Conservation (phyloP, 2,888 invertebrate species). For the Megaustenia siamemsis region DNA sequence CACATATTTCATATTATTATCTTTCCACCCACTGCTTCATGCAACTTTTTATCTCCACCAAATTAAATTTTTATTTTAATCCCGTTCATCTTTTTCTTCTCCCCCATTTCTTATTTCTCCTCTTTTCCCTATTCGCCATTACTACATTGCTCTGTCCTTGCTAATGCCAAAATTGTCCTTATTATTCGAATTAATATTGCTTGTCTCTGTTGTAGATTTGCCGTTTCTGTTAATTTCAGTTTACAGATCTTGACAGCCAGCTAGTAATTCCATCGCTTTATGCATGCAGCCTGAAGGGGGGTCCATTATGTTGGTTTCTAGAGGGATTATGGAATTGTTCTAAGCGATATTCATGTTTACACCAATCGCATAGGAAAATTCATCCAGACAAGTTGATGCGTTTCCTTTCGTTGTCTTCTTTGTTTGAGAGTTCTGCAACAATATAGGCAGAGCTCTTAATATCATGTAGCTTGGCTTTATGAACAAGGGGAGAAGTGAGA, state of each 20-base stretch:
- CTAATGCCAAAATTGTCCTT: neutral
- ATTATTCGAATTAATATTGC: slow-evolving; percentile 11
- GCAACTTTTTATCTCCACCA: too few species aligned
- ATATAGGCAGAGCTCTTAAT: neutral
- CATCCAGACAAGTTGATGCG: neutral
- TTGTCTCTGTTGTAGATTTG: neutral
- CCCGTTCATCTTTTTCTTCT: too few species aligned
- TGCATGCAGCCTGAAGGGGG: slow-evolving; percentile 16
- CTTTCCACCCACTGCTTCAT: neutral
- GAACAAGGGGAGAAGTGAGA: neutral
- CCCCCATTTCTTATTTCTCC: too few species aligned
- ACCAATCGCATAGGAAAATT: neutral
- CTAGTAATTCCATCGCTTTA: slow-evolving; percentile 23
- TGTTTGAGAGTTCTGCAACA: neutral
- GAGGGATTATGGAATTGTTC: slow-evolving; percentile 8
- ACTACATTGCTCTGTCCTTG: neutral
- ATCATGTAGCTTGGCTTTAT: neutral
- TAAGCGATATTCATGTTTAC: neutral
- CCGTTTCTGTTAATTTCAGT: slow-evolving; percentile 12
- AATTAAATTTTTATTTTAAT: too few species aligned
- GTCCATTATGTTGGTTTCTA: slow-evolving; percentile 12
- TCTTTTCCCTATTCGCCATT: too few species aligned
- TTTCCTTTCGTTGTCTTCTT: neutral
- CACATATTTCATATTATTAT: neutral
- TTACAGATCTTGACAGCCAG: slow-evolving; percentile 25